A percentile compares a stretch with the other conserved stretches of the same genome.
These are phyloP conservation scores for Frankliniella fusca DNA, from an alignment of 2,888 invertebrate genomes.

Conservation along the genomic window DNA sequence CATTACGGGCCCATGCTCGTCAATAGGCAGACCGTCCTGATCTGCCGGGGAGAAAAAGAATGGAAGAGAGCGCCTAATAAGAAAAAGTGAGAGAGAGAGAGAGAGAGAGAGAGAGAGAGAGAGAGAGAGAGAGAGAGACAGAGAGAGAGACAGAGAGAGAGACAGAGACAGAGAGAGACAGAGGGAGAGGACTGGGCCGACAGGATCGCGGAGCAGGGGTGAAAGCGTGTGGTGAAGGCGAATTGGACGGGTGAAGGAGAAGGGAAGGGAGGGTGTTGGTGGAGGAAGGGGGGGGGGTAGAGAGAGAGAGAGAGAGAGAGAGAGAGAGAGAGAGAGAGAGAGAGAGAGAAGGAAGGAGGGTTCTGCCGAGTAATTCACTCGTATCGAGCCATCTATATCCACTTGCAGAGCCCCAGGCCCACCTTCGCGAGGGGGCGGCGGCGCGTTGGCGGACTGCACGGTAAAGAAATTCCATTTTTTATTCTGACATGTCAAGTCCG, in stretches of 20 bases:
- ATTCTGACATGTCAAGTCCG: too few species aligned
- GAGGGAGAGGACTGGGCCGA: too few species aligned
- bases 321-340: neutral
- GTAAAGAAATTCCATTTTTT: too few species aligned
- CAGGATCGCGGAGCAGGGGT: too few species aligned
- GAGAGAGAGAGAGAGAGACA: too few species aligned
- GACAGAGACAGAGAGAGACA: too few species aligned
- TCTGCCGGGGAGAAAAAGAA: neutral
- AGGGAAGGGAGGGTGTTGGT: neutral
- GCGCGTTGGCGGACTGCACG: neutral
- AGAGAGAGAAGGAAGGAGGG: neutral
- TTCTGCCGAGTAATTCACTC: neutral
- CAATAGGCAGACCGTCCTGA: neutral
- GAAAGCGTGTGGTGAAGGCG: too few species aligned
- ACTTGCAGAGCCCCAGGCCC: neutral
- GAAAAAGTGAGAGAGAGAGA: too few species aligned
- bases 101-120: too few species aligned
- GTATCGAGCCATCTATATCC: constrained; percentile 10
- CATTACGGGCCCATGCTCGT: neutral
- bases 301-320: neutral
- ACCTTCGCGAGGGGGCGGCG: neutral
- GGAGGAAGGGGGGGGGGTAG: neutral
- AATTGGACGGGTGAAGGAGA: too few species aligned
- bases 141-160: too few species aligned
- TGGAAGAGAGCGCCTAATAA: too few species aligned